Conservation (phyloP, 2,113 vertebrate genomes). For the Nestor notabilis region DNA sequence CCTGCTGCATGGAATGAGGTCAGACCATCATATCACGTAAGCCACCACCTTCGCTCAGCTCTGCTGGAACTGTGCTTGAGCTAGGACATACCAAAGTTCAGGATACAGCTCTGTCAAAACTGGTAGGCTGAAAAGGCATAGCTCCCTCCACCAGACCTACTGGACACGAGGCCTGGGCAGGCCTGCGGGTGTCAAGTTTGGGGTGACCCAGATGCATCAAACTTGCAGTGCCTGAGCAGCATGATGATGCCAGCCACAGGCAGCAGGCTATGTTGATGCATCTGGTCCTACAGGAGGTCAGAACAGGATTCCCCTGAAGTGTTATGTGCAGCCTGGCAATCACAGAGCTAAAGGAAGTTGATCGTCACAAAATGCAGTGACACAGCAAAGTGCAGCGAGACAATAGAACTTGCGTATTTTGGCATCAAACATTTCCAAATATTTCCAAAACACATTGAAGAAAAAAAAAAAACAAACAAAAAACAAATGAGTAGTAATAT, state of each 20-base stretch:
- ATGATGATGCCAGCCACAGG: background rate
- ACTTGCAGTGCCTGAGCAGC: background rate
- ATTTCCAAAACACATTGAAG: constrained; percentile 37
- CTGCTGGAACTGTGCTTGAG: background rate
- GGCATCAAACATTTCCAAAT: background rate
- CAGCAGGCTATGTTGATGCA: fast-evolving
- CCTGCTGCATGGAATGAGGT: background rate
- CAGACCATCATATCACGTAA: fast-evolving
- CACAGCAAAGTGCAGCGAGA: background rate
- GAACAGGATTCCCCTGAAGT: background rate
- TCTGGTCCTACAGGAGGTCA: background rate
- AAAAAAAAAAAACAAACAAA: background rate
- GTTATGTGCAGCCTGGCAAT: background rate
- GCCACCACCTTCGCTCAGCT: background rate
- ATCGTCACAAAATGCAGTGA: background rate
- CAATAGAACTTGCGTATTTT: background rate
- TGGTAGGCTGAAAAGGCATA: background rate
- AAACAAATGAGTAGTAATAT: background rate
- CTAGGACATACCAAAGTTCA: background rate
- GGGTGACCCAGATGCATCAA: background rate
- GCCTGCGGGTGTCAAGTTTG: background rate
- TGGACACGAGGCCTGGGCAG: background rate
- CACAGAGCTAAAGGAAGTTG: background rate
- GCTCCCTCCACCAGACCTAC: background rate
- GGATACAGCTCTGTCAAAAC: background rate